phyloP scores from a whole-genome alignment of 2,888 invertebrate species.

The Ophion ellenae region DNA sequence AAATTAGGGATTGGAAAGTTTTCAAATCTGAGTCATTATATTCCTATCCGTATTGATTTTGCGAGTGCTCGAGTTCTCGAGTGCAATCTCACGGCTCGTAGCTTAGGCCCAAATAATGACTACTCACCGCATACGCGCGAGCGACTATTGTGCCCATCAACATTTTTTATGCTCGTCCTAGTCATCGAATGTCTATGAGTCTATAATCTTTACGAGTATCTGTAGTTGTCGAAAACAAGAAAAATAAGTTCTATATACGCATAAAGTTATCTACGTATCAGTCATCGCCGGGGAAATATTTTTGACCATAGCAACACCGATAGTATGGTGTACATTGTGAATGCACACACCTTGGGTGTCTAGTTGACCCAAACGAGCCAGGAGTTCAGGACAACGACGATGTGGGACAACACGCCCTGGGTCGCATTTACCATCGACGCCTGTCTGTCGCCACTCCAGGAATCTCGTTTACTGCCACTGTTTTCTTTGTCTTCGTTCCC shows the following conservation, averaged over 20 bases:
- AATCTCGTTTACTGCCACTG: slow-evolving; percentile 54
- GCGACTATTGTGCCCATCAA: too few relatives aligned
- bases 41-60: neutral
- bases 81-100: too few relatives aligned
- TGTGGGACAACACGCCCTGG: slow-evolving; percentile 53
- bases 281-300: neutral
- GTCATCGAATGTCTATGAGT: too few relatives aligned
- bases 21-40: neutral
- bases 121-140: too few relatives aligned
- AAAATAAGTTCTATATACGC: neutral
- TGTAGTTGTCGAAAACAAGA: too few relatives aligned
- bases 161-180: too few relatives aligned
- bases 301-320: neutral
- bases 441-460: slow-evolving; percentile 60
- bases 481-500: slow-evolving; percentile 25
- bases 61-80: too few relatives aligned
- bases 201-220: too few relatives aligned
- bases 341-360: slow-evolving; percentile 46
- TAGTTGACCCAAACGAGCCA: neutral
- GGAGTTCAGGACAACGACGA: slow-evolving; percentile 44
- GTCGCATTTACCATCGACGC: slow-evolving; percentile 63
- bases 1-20: neutral
- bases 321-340: slow-evolving; percentile 5
- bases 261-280: neutral
- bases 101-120: too few relatives aligned